phyloP scores from a whole-genome alignment of 2,113 vertebrate genomes.

The Laterallus jamaicensis region DNA sequence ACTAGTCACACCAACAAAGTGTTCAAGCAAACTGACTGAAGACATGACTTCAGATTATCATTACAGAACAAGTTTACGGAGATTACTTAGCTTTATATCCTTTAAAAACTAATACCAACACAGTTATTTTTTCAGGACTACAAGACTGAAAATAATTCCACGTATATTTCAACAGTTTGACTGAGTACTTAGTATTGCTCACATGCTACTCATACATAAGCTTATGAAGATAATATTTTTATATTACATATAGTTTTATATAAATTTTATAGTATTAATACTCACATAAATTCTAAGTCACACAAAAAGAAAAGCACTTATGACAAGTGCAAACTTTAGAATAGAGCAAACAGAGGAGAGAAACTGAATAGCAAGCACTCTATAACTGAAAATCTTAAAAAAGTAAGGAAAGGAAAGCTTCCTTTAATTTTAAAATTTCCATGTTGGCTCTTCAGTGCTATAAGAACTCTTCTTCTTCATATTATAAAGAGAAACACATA shows the following conservation, averaged over 20 bases:
- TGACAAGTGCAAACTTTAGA: not conserved
- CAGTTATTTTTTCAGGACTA: accelerated
- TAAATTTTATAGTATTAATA: not conserved
- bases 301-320: not conserved
- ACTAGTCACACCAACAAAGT: not conserved
- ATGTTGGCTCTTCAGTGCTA: not conserved
- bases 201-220: not conserved
- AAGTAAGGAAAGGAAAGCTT: not conserved
- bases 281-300: not conserved
- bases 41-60: not conserved
- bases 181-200: not conserved
- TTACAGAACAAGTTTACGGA: not conserved
- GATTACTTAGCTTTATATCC: not conserved
- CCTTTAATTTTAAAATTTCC: not conserved
- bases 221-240: not conserved
- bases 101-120: not conserved
- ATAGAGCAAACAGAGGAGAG: not conserved
- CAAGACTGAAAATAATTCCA: not conserved
- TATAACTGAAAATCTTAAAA: not conserved
- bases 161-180: not conserved
- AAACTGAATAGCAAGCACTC: not conserved
- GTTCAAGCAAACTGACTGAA: not conserved
- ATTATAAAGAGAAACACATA: not conserved
- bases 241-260: not conserved
- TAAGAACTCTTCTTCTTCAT: not conserved